Percentiles rank a stretch among this genome's conserved stretches.
These are phyloP conservation scores for Pelosia muscerda DNA, from an alignment of 2,888 invertebrate species.

Conservation along the genomic window DNA sequence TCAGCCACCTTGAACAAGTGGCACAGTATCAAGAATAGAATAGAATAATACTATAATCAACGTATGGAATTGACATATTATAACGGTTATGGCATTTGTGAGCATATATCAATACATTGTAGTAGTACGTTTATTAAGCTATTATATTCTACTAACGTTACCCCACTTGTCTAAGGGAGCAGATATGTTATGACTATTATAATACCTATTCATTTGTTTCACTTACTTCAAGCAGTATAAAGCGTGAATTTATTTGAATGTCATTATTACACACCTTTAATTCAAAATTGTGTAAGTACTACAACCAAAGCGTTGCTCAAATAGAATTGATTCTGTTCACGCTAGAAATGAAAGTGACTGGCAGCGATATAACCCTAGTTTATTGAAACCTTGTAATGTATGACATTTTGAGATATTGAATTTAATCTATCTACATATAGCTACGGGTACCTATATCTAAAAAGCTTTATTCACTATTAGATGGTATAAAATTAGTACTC, in stretches of 20 bases:
- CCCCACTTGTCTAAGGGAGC: too few relatives aligned
- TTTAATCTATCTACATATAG: too few relatives aligned
- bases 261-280: slow-evolving; percentile 51
- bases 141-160: too few relatives aligned
- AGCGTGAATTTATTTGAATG: slow-evolving; percentile 45
- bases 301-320: slow-evolving; percentile 59
- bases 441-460: too few relatives aligned
- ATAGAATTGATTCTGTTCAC: slow-evolving; percentile 73
- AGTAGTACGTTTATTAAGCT: too few relatives aligned
- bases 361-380: slow-evolving; percentile 57
- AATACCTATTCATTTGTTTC: neutral
- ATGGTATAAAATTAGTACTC: slow-evolving; percentile 8
- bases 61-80: too few relatives aligned
- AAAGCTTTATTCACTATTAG: slow-evolving; percentile 20
- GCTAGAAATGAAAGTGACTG: slow-evolving; percentile 83
- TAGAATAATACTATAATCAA: too few relatives aligned
- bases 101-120: too few relatives aligned
- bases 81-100: too few relatives aligned
- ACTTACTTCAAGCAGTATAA: slow-evolving; percentile 15
- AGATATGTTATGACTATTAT: too few relatives aligned
- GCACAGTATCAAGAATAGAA: too few relatives aligned
- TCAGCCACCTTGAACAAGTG: too few relatives aligned
- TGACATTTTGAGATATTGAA: slow-evolving; percentile 40
- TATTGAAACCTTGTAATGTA: slow-evolving; percentile 42
- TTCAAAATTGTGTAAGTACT: slow-evolving; percentile 62